phyloP scores from a whole-genome alignment of 2,113 vertebrate genomes.

The Dasyprocta punctata region DNA sequence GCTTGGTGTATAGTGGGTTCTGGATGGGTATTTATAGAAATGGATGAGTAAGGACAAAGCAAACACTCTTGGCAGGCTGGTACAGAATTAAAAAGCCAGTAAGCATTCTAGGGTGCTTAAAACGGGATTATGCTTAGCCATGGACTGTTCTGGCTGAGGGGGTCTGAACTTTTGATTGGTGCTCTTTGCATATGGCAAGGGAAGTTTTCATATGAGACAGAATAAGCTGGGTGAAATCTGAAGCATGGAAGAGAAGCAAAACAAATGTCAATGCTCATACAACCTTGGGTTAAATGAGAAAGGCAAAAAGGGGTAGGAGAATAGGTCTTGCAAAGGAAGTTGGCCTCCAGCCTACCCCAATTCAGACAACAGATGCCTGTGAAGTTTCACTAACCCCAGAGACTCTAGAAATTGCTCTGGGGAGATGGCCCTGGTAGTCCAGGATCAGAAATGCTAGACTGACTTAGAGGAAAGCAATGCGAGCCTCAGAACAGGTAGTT shows the following conservation, averaged over 20 bases:
- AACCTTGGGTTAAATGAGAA: not conserved
- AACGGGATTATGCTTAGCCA: not conserved
- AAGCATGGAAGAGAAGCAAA: not conserved
- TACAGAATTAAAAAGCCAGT: not conserved
- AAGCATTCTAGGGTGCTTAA: not conserved
- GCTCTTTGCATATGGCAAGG: not conserved
- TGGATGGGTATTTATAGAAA: conserved; percentile 1
- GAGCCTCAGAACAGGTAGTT: not conserved
- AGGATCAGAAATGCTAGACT: not conserved
- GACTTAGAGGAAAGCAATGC: not conserved
- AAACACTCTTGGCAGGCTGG: conserved; percentile 11
- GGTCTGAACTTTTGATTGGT: not conserved
- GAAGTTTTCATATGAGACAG: not conserved
- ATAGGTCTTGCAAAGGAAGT: not conserved
- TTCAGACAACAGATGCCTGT: not conserved
- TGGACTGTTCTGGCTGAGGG: not conserved
- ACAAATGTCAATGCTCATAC: not conserved
- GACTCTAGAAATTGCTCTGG: not conserved
- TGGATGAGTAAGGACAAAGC: not conserved
- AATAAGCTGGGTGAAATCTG: not conserved
- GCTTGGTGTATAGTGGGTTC: not conserved
- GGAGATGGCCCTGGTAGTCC: not conserved
- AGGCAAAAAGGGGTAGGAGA: not conserved
- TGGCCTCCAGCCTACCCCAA: not conserved
- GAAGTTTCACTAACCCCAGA: not conserved